These are phyloP conservation scores for Apostichopus leukothele DNA, from an alignment of 53 echinoderm and acorn worm species.

Conservation along the genomic window DNA sequence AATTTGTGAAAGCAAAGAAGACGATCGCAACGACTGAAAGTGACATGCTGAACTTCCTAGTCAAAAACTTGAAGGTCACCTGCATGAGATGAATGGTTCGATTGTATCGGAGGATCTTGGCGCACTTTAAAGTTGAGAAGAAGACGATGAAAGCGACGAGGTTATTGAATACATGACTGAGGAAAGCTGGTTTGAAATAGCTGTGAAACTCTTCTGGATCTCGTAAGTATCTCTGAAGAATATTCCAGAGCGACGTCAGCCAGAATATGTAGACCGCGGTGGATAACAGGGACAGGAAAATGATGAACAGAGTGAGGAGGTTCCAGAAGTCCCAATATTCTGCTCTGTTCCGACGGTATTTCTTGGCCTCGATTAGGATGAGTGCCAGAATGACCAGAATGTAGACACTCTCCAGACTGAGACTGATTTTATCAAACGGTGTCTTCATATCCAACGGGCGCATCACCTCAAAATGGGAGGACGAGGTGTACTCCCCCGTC, in stretches of 20 bases:
- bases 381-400: conserved; percentile 63
- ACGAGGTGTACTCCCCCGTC: conserved; percentile 43
- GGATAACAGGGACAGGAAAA: conserved; percentile 60
- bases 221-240: conserved; percentile 44
- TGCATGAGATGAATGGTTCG: conserved; percentile 71
- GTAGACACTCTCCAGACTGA: conserved; percentile 72
- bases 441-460: conserved; percentile 54
- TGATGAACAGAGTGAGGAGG: conserved; percentile 59
- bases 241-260: conserved; percentile 28
- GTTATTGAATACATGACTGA: conserved; percentile 55
- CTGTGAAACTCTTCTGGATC: conserved; percentile 53
- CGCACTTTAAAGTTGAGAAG: conserved; percentile 69
- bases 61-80: conserved; percentile 54
- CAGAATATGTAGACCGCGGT: conserved; percentile 61
- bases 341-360: conserved; percentile 46
- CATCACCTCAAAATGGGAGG: conserved; percentile 64
- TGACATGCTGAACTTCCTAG: conserved; percentile 49
- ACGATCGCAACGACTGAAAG: conserved; percentile 43
- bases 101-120: conserved; percentile 89
- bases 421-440: conserved; percentile 61
- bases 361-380: conserved; percentile 63
- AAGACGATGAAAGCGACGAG: conserved; percentile 66
- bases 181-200: conserved; percentile 58
- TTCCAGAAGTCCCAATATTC: conserved; percentile 83
- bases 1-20: conserved; percentile 52